Conservation (phyloP, 2,888 invertebrate genomes). For the Eristalinus sepulchralis region DNA sequence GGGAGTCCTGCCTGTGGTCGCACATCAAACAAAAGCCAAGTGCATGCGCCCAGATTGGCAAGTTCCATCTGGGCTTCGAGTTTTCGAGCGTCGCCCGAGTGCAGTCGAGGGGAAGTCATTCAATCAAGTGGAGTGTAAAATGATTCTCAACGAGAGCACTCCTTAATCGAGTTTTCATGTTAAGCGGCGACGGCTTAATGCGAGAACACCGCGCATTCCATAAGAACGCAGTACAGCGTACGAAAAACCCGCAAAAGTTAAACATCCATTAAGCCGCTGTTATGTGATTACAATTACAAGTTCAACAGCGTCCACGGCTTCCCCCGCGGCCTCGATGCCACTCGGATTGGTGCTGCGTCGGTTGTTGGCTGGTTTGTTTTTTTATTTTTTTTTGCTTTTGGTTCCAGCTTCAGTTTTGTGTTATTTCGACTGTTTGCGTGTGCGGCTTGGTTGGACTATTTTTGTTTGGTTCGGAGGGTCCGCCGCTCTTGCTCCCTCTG, state of each 20-base stretch:
- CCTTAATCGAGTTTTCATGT: slow-evolving; percentile 44
- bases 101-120: not conserved
- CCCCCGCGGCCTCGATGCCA: slow-evolving; percentile 35
- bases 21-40: not conserved
- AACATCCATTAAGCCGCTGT: slow-evolving; percentile 65
- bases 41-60: not conserved
- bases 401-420: not conserved
- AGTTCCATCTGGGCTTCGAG: not conserved
- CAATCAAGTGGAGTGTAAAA: slow-evolving; percentile 28
- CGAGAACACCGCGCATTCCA: slow-evolving; percentile 26
- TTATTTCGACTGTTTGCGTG: slow-evolving; percentile 29
- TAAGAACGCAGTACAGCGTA: not conserved
- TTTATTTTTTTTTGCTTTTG: no score
- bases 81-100: not conserved
- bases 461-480: slow-evolving; percentile 34
- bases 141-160: slow-evolving; percentile 4
- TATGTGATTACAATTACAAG: slow-evolving; percentile 67
- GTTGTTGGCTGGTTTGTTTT: slow-evolving; percentile 6
- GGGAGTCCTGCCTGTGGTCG: not conserved
- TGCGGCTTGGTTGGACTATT: slow-evolving; percentile 21
- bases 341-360: slow-evolving; percentile 28
- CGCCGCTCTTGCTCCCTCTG: slow-evolving; percentile 29
- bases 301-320: slow-evolving; percentile 38
- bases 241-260: slow-evolving; percentile 39
- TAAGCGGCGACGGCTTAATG: slow-evolving; percentile 16